These are phyloP conservation scores for Mythimna ferrago DNA, from an alignment of 2,888 invertebrate genomes.

Conservation along the genomic window DNA sequence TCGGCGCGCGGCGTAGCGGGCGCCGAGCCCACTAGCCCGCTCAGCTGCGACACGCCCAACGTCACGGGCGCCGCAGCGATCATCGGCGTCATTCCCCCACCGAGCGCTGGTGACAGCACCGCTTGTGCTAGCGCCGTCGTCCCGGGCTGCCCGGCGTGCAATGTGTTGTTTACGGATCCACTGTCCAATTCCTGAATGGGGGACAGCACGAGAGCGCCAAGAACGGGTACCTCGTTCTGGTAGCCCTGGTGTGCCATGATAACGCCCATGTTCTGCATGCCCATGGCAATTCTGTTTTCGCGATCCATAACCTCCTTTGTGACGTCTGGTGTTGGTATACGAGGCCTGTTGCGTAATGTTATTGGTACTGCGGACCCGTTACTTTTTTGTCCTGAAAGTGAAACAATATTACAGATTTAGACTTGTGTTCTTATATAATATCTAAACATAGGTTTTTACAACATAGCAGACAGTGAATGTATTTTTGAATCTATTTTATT, in stretches of 20 bases:
- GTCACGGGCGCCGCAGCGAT: slow-evolving; percentile 88
- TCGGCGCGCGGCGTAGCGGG: slow-evolving; percentile 85
- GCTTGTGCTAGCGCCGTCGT: slow-evolving; percentile 95
- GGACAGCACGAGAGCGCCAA: slow-evolving; percentile 94
- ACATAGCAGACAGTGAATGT: not conserved
- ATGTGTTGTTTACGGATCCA: slow-evolving; percentile 93
- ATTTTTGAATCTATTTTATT: not conserved
- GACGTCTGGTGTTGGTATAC: slow-evolving; percentile 97
- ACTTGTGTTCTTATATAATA: not conserved
- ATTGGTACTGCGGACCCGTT: slow-evolving; percentile 93
- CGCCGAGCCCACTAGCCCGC: slow-evolving; percentile 88
- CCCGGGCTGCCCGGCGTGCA: slow-evolving; percentile 93
- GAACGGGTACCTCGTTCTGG: slow-evolving; percentile 93
- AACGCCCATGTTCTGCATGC: slow-evolving; percentile 91
- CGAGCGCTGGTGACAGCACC: slow-evolving; percentile 91
- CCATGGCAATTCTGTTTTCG: slow-evolving; percentile 92
- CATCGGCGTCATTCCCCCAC: slow-evolving; percentile 83
- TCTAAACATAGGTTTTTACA: not conserved
- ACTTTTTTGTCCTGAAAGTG: slow-evolving; percentile 91
- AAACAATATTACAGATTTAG: not conserved
- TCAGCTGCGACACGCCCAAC: slow-evolving; percentile 91
- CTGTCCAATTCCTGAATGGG: slow-evolving; percentile 96
- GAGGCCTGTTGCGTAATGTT: slow-evolving; percentile 94
- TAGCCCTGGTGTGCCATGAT: slow-evolving; percentile 93
- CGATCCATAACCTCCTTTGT: slow-evolving; percentile 95